These are phyloP conservation scores for Hydractinia symbiolongicarpus DNA, from an alignment of 30 jellyfish, hydroid and myxozoan genomes.

Conservation along the genomic window DNA sequence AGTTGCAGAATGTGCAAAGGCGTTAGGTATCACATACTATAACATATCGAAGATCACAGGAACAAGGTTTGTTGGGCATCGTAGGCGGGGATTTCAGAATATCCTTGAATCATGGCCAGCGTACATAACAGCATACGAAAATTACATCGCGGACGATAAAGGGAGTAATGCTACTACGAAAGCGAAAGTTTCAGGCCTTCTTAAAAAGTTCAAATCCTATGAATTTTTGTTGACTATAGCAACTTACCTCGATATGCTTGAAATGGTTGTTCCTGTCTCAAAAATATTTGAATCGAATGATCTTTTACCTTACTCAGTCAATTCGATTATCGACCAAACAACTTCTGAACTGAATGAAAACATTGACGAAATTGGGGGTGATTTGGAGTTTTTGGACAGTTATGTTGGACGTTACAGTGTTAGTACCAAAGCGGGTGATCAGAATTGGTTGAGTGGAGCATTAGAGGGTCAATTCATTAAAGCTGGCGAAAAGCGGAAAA, in stretches of 20 bases:
- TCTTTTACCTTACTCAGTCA: slow-evolving; percentile 34
- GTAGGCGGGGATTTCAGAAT: slow-evolving; percentile 41
- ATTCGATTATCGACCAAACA: slow-evolving; percentile 25
- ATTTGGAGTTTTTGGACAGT: slow-evolving; percentile 15
- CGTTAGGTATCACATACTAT: slow-evolving; percentile 31
- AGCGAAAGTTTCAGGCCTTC: no score
- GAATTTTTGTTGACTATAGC: no score
- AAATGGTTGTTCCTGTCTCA: slow-evolving; percentile 35
- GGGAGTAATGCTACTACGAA: slow-evolving; percentile 32
- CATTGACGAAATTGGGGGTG: slow-evolving; percentile 24
- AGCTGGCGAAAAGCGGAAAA: slow-evolving; percentile 37
- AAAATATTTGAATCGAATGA: slow-evolving; percentile 35
- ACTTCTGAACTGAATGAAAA: slow-evolving; percentile 10
- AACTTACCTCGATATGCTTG: slow-evolving; percentile 38
- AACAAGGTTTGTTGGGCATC: slow-evolving; percentile 34
- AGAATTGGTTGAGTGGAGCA: no score
- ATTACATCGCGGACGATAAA: slow-evolving; percentile 27
- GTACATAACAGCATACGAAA: slow-evolving; percentile 38
- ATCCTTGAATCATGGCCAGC: slow-evolving; percentile 48
- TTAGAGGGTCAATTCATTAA: slow-evolving; percentile 19
- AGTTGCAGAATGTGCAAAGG: slow-evolving; percentile 36
- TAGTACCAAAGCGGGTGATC: no score
- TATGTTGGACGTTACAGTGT: neutral
- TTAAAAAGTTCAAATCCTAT: no score
- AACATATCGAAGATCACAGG: slow-evolving; percentile 29